Conservation (phyloP, 2,113 vertebrate genomes). For the Poeciliopsis retropinna region DNA sequence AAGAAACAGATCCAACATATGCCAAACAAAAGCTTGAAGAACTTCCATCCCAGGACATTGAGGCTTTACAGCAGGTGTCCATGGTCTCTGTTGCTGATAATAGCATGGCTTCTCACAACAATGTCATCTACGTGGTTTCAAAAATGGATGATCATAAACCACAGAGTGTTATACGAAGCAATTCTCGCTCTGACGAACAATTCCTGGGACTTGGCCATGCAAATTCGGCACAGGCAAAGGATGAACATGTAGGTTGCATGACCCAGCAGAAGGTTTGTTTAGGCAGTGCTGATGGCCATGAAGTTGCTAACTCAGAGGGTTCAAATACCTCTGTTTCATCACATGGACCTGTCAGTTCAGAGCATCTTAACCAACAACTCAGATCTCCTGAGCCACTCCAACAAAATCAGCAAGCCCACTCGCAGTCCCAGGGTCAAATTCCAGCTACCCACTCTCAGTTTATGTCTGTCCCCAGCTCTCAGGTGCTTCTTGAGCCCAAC, state of each 20-base stretch:
- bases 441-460: conserved; percentile 85
- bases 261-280: conserved; percentile 84
- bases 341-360: conserved; percentile 81
- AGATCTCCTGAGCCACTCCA: conserved; percentile 85
- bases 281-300: conserved; percentile 77
- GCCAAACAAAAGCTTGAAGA: conserved; percentile 89
- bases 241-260: conserved; percentile 84
- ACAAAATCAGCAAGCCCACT: conserved; percentile 84
- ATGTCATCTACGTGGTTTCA: conserved; percentile 86
- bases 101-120: conserved; percentile 82
- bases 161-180: conserved; percentile 95
- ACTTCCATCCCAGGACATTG: conserved; percentile 88
- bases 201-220: conserved; percentile 83
- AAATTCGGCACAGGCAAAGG: conserved; percentile 84
- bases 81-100: conserved; percentile 83
- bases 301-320: conserved; percentile 83
- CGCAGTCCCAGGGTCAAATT: conserved; percentile 75
- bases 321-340: conserved; percentile 81
- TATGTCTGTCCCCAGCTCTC: conserved; percentile 86
- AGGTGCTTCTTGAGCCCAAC: conserved; percentile 88
- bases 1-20: conserved; percentile 85
- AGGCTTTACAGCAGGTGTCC: conserved; percentile 86
- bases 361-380: conserved; percentile 88
- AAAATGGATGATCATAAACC: conserved; percentile 91
- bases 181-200: conserved; percentile 90